Percentiles rank a stretch among this genome's conserved stretches.
Conservation (phyloP, 2,797 vertebrate genomes). For the Loriculus beryllinus region DNA sequence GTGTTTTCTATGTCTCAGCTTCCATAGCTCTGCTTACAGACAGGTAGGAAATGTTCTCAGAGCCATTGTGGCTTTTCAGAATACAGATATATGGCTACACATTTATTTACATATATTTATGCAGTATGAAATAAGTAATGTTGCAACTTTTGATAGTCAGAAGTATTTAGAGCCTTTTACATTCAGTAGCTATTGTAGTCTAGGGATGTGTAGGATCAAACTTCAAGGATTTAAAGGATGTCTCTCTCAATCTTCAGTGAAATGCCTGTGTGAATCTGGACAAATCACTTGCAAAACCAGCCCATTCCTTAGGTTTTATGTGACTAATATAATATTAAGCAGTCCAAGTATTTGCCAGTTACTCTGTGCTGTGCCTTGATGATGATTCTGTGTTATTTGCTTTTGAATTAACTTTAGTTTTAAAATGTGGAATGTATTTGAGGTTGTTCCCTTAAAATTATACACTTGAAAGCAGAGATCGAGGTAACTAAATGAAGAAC, state of each 20-base stretch:
- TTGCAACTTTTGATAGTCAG: not conserved
- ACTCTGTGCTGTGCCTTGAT: not conserved
- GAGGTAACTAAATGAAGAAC: not conserved
- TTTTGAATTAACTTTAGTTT: not conserved
- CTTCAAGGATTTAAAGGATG: not conserved
- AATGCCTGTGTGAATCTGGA: not conserved
- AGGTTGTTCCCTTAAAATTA: not conserved
- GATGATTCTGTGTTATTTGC: not conserved
- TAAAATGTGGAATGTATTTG: not conserved
- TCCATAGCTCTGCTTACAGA: not conserved
- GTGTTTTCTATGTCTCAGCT: not conserved
- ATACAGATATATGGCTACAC: not conserved
- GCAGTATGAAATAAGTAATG: not conserved
- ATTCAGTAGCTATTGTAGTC: not conserved
- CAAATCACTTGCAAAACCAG: not conserved
- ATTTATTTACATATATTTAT: not conserved
- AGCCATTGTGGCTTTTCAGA: not conserved
- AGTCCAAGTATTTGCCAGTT: not conserved
- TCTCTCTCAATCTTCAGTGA: not conserved
- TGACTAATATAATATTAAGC: not conserved
- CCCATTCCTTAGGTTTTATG: not conserved
- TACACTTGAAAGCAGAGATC: not conserved
- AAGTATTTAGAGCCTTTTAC: not conserved
- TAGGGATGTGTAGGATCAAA: not conserved
- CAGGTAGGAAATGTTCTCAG: not conserved